Evolutionary conservation across 2,888 invertebrate genomes (phyloP).

Genomic region (Erebia ligea): DNA sequence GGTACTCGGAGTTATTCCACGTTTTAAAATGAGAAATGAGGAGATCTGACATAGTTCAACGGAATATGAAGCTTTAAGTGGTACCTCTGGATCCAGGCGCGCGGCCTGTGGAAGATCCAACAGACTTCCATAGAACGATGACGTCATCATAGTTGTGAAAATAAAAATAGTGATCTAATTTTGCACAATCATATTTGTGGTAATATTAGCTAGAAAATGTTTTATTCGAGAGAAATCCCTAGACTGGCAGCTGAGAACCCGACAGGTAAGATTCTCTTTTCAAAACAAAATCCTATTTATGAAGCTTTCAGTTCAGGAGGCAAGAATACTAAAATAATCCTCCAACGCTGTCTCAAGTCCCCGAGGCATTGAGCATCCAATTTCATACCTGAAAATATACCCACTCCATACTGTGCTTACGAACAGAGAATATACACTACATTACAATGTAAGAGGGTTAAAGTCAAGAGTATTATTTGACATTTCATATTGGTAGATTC

Average conservation of each 20-base stretch:
- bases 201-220: background rate
- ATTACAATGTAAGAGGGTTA: conserved; percentile 33
- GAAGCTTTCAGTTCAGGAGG: conserved; percentile 13
- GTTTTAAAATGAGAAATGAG: no score
- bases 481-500: conserved; percentile 48
- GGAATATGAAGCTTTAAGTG: no score
- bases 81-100: no score
- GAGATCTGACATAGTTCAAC: no score
- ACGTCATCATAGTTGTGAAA: no score
- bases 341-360: conserved; percentile 28
- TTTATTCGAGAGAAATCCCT: background rate
- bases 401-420: conserved; percentile 25
- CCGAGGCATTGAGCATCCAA: conserved; percentile 30
- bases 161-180: no score
- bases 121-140: no score
- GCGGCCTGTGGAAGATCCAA: no score
- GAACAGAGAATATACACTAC: conserved; percentile 35
- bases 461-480: conserved; percentile 37
- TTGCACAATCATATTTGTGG: no score
- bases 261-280: background rate
- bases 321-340: conserved; percentile 23
- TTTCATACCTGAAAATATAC: conserved; percentile 29
- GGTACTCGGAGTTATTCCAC: no score
- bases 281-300: conserved; percentile 28
- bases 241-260: background rate